phyloP scores from a whole-genome alignment of 2,888 invertebrate genomes.

The Cremastobaeus sp. region DNA sequence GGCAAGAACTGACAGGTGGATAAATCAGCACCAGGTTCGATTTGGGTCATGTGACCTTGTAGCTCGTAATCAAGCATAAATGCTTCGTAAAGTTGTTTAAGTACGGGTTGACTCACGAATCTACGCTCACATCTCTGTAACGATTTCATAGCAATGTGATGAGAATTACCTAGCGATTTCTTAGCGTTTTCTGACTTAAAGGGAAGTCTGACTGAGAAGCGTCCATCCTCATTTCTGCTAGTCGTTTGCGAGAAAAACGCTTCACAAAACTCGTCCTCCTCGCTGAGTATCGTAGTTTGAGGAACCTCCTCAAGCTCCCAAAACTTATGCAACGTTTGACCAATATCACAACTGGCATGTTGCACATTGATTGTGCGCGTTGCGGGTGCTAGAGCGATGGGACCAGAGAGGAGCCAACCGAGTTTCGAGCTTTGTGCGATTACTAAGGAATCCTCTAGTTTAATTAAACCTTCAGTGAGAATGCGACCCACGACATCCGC shows the following conservation, averaged over 20 bases:
- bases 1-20: neutral
- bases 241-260: neutral
- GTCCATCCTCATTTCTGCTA: neutral
- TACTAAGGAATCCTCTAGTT: neutral
- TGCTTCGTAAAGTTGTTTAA: neutral
- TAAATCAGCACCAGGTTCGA: neutral
- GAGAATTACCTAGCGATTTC: too few species aligned
- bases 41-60: slow-evolving; percentile 3
- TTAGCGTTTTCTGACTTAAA: neutral
- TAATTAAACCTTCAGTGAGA: neutral
- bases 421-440: neutral
- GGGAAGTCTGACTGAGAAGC: neutral
- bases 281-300: too few species aligned
- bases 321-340: neutral
- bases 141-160: too few species aligned
- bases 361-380: neutral
- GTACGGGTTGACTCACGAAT: too few species aligned
- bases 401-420: slow-evolving; percentile 4
- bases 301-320: slow-evolving; percentile 1
- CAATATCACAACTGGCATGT: neutral
- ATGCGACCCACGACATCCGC: too few species aligned
- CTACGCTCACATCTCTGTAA: neutral
- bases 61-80: slow-evolving; percentile 3
- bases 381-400: neutral
- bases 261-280: too few species aligned